Base-by-base conservation (phyloP, 2,888 invertebrate species). In the Luperina testacea region DNA sequence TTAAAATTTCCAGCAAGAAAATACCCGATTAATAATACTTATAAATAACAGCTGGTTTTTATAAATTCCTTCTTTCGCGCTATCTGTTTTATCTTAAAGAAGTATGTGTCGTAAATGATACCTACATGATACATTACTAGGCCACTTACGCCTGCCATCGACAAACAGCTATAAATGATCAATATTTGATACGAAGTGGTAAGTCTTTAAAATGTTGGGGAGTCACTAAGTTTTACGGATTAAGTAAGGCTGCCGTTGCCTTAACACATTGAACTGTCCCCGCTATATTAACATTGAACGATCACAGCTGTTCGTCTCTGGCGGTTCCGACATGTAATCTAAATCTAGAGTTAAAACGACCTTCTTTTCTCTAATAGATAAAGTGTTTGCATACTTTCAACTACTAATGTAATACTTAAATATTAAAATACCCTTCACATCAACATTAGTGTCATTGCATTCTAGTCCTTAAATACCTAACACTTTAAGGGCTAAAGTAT, bases 1-100 rank as follows among this genome's bases (percentile, higher is more conserved):
- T 86, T 87, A 85, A 87, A 76, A 85, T 88, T 89, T 89, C 80
- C 86, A 87, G 64, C 82, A 81, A 88, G 83, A 87, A 82, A 85
- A 79, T 75, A 76, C 32, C 72, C 77, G 45, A 81, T 75, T 78
- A 83, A 64, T 80, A 84, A 73, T 82, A 85, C 80, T 86, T 85
- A 85, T 75, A 82, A 77, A 81, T 80, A 82, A 80, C 88, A 86
- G 86, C 84, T 79, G 61, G 9, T 85, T 82, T 91, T 91, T 88
- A 92, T 93, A 94, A 94, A 95, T 94, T 94, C 94, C 92, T 91
- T 93, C 92, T 91, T 95, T 92, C 90, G 91, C 83, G 93, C 93
- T 61, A 92, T 92, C 90, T 92, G 84, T 91, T 85, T 86, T 87
- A 90, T 88, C 88, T 87, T 91, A 88, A 87, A 88, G 86, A 63